A percentile compares a stretch with the other conserved stretches of the same genome.
Evolutionary conservation across 1,140 invertebrate species (phyloP).

Genomic region (Pollicipes pollicipes): DNA sequence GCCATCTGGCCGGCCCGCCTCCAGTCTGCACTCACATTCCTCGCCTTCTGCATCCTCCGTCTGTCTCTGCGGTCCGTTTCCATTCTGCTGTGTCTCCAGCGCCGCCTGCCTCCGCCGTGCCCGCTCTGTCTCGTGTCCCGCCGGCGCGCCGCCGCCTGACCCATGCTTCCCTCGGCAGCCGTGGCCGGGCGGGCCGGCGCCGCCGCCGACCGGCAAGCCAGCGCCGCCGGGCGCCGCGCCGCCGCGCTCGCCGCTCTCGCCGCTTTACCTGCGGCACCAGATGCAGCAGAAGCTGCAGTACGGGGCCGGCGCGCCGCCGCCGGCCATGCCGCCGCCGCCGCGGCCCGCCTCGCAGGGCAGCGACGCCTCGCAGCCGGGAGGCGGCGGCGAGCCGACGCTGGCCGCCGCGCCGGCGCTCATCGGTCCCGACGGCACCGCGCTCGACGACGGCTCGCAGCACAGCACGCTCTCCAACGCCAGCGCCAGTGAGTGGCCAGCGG

Average conservation of each 20-base stretch:
- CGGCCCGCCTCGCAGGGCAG: not conserved
- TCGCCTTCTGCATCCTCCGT: too few species aligned
- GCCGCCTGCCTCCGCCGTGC: not conserved
- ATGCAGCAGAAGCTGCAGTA: not conserved
- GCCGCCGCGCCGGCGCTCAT: not conserved
- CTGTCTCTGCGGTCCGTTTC: too few species aligned
- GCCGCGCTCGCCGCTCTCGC: not conserved
- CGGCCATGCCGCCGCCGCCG: not conserved
- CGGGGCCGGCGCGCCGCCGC: not conserved
- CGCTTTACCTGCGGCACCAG: not conserved
- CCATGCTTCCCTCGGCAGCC: not conserved
- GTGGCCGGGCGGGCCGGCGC: not conserved
- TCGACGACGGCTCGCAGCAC: not conserved
- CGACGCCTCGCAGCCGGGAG: not conserved
- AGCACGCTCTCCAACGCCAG: slow-evolving; percentile 2
- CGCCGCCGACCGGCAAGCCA: not conserved
- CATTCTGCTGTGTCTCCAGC: too few species aligned
- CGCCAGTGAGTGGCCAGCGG: not conserved
- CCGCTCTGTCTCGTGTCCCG: not conserved
- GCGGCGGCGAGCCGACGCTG: not conserved
- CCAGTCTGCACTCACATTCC: too few species aligned
- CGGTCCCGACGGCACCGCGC: not conserved
- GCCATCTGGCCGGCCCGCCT: too few species aligned
- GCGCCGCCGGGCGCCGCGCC: too few species aligned
- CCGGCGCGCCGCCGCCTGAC: too few species aligned